Conservation (phyloP, 2,888 invertebrate species). For the Trichogramma dendrolimi region DNA sequence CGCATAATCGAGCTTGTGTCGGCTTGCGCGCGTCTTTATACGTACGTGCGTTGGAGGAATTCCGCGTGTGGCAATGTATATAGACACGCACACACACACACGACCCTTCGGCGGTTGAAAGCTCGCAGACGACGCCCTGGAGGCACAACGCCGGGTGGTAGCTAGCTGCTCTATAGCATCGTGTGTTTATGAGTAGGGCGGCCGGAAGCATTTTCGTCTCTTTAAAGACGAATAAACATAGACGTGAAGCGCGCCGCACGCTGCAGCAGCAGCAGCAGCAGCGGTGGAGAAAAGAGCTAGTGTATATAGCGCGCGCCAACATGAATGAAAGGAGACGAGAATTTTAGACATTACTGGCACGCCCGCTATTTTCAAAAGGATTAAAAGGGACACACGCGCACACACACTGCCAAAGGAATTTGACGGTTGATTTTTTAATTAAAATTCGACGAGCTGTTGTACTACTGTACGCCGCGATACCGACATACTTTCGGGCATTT, state of each 20-base stretch:
- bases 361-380: conserved; percentile 8
- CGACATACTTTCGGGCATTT: no score
- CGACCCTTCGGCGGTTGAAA: conserved; percentile 11
- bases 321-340: neutral
- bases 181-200: conserved; percentile 28
- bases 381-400: conserved; percentile 1
- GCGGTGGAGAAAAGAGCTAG: no score
- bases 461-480: no score
- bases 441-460: no score
- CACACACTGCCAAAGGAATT: no score
- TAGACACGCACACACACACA: conserved; percentile 9
- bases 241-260: neutral
- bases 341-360: conserved; percentile 10
- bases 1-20: no score
- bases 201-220: conserved; percentile 41
- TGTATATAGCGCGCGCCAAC: no score
- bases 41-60: neutral
- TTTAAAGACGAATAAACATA: conserved; percentile 41
- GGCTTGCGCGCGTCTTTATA: neutral
- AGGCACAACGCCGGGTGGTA: neutral
- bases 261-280: no score
- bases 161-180: neutral
- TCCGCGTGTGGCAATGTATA: neutral
- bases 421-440: no score
- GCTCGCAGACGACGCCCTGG: conserved; percentile 19